Evolutionary conservation across 2,797 vertebrate genomes (phyloP).

Genomic region (Vultur gryphus): DNA sequence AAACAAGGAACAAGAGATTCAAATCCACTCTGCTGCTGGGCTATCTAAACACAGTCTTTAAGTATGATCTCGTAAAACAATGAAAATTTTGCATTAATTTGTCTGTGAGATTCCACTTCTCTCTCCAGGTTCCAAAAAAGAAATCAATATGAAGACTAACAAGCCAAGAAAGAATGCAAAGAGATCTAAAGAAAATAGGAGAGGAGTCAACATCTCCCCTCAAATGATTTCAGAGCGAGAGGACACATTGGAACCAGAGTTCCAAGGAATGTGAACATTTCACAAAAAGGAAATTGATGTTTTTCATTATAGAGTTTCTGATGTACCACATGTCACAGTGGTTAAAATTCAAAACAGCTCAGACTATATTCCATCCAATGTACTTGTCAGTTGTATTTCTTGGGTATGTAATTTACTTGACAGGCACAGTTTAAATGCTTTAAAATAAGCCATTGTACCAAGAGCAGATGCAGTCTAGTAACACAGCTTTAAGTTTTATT

Average conservation of each 20-base stretch:
- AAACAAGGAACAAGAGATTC: neutral
- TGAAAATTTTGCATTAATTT: neutral
- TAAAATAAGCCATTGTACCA: constrained; percentile 51
- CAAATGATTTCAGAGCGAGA: neutral
- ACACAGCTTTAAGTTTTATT: constrained; percentile 31
- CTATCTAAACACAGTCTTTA: neutral
- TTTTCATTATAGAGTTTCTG: constrained; percentile 2
- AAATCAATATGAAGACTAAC: neutral
- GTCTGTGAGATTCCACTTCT: neutral
- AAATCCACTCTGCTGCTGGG: neutral
- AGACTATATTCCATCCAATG: neutral
- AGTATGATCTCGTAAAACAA: neutral
- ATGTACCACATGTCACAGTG: neutral
- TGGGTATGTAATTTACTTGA: constrained; percentile 52
- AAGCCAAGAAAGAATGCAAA: neutral
- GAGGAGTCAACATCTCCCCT: neutral
- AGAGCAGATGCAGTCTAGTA: neutral
- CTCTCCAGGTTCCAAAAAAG: neutral
- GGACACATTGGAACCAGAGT: neutral
- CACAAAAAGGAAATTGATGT: neutral
- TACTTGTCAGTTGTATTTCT: constrained; percentile 37
- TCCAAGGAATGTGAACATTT: neutral
- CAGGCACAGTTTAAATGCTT: constrained; percentile 43
- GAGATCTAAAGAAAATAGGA: neutral
- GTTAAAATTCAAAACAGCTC: constrained; percentile 53